Evolutionary conservation across 2,888 invertebrate genomes (phyloP).

Genomic region (Andrena marginata): DNA sequence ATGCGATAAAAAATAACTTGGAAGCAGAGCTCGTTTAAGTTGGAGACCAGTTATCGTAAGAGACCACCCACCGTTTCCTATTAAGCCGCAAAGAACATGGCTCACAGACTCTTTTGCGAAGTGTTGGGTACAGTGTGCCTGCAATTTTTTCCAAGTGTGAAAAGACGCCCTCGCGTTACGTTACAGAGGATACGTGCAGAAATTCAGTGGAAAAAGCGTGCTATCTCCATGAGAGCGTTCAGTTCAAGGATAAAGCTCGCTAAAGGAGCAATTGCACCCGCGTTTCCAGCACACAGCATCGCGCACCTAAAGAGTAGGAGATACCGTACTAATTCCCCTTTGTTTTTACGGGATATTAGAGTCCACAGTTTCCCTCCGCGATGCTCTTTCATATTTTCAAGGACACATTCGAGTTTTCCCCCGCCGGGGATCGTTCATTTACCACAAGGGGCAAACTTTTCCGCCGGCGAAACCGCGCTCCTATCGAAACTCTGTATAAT

Average conservation of each 20-base stretch:
- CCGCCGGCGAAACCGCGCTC: background rate
- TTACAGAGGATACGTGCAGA: background rate
- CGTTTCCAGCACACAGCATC: background rate
- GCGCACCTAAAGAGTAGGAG: background rate
- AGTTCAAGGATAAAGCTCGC: conserved; percentile 25
- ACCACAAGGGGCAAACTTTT: background rate
- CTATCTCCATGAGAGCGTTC: background rate
- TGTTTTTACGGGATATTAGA: conserved; percentile 27
- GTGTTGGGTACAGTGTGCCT: background rate
- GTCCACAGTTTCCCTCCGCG: background rate
- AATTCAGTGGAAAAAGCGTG: background rate
- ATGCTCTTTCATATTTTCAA: conserved; percentile 7
- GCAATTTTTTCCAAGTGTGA: background rate
- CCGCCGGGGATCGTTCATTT: background rate
- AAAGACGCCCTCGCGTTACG: background rate
- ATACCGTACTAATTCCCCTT: background rate
- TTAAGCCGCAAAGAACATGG: background rate
- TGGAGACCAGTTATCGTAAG: background rate
- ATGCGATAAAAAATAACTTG: background rate
- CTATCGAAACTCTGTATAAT: background rate
- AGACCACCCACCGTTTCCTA: background rate
- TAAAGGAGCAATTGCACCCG: conserved; percentile 18
- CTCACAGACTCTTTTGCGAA: background rate
- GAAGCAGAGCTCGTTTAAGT: background rate
- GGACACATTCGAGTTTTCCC: background rate